A percentile compares a stretch with the other conserved stretches of the same genome.
phyloP scores from a whole-genome alignment of 1,140 invertebrate species.

The Hermatobates lingyangjiaoensis region DNA sequence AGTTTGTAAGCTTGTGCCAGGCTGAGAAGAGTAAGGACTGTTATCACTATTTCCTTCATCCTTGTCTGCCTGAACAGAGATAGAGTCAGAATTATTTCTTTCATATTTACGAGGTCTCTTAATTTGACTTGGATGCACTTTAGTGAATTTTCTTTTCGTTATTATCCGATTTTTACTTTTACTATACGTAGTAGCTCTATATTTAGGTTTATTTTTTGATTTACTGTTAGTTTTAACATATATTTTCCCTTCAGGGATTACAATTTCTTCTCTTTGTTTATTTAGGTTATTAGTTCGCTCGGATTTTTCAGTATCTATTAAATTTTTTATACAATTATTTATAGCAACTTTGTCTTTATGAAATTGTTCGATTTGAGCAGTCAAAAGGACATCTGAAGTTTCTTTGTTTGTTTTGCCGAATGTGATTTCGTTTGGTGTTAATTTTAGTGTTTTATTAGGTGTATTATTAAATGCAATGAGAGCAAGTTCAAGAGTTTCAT shows the following conservation, averaged over 20 bases:
- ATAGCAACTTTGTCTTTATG: background rate
- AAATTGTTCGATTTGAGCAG: background rate
- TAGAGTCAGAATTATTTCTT: background rate
- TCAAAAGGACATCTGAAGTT: background rate
- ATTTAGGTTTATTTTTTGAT: background rate
- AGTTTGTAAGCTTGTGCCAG: background rate
- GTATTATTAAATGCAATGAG: slow-evolving; percentile 2
- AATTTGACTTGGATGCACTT: background rate
- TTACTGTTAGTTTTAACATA: background rate
- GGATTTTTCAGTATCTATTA: slow-evolving; percentile 2
- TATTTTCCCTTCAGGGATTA: slow-evolving; percentile 1
- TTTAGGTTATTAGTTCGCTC: background rate
- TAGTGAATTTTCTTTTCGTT: background rate
- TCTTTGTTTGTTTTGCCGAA: background rate
- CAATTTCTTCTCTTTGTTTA: background rate
- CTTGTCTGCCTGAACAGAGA: background rate
- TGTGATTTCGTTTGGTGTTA: slow-evolving; percentile 4
- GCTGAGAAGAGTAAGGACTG: background rate
- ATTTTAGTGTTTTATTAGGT: slow-evolving; percentile 1
- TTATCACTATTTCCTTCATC: background rate
- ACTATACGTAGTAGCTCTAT: background rate
- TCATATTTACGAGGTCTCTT: background rate
- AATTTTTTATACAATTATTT: background rate
- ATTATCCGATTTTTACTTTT: background rate
- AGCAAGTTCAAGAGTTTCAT: background rate